These are phyloP conservation scores for Gavialis gangeticus DNA, from an alignment of 2,113 vertebrate genomes.

Conservation along the genomic window DNA sequence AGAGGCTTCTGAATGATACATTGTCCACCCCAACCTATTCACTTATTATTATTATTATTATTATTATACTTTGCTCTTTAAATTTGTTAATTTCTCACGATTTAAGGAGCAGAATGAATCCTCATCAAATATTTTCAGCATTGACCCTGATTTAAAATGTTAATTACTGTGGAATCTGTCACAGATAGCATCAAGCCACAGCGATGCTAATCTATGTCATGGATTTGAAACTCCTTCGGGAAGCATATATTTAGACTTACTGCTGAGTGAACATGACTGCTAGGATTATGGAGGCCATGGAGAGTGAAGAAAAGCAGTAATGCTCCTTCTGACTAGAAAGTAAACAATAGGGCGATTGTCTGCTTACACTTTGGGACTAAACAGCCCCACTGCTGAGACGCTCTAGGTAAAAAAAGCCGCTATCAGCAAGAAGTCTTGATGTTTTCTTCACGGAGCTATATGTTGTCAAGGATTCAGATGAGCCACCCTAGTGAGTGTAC, in stretches of 20 bases:
- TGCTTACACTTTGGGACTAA: slow-evolving; percentile 76
- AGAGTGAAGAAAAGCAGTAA: slow-evolving; percentile 83
- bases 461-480: slow-evolving; percentile 82
- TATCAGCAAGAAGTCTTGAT: slow-evolving; percentile 81
- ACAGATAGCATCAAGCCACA: slow-evolving; percentile 64
- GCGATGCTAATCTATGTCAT: slow-evolving; percentile 78
- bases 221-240: slow-evolving; percentile 78
- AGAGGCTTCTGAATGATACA: slow-evolving; percentile 45
- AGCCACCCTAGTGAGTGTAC: slow-evolving; percentile 81
- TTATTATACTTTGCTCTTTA: slow-evolving; percentile 26
- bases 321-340: slow-evolving; percentile 81
- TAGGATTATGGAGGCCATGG: slow-evolving; percentile 78
- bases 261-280: slow-evolving; percentile 80
- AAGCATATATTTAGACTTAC: slow-evolving; percentile 77
- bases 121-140: slow-evolving; percentile 58
- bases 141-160: slow-evolving; percentile 74
- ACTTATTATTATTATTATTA: not conserved
- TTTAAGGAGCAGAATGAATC: slow-evolving; percentile 45
- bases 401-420: slow-evolving; percentile 78
- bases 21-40: slow-evolving; percentile 66
- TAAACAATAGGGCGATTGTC: slow-evolving; percentile 88
- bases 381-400: slow-evolving; percentile 82
- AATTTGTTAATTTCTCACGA: slow-evolving; percentile 71
- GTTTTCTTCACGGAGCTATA: slow-evolving; percentile 80
- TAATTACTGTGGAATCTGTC: slow-evolving; percentile 74